Conservation (phyloP, 2,113 vertebrate species). For the Pheucticus melanocephalus region DNA sequence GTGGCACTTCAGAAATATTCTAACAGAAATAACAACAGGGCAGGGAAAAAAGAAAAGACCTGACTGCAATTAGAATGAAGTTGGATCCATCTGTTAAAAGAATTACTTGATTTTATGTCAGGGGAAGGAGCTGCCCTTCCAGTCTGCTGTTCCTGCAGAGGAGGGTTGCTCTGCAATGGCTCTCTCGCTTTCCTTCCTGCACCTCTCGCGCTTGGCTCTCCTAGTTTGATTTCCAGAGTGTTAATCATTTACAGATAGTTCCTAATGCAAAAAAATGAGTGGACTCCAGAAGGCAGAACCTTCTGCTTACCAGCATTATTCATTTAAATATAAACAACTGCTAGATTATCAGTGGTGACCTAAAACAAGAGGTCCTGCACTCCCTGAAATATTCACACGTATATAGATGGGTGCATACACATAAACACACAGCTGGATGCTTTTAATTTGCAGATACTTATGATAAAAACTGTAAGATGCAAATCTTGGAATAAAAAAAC, state of each 20-base stretch:
- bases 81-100: neutral
- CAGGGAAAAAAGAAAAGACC: neutral
- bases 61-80: neutral
- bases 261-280: neutral
- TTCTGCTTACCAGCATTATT: constrained; percentile 8
- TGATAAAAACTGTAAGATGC: neutral
- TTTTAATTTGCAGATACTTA: neutral
- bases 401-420: neutral
- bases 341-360: neutral
- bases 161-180: neutral
- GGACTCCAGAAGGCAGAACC: neutral
- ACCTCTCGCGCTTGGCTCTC: neutral
- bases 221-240: neutral
- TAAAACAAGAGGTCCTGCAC: neutral
- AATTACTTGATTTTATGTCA: neutral
- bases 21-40: neutral
- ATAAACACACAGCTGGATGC: neutral
- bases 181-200: neutral
- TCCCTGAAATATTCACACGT: neutral
- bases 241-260: constrained; percentile 34
- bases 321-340: constrained; percentile 21
- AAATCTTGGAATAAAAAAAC: neutral
- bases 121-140: neutral
- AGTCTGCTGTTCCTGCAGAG: neutral
- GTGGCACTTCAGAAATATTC: neutral